Evolutionary conservation across 2,797 vertebrate genomes (phyloP), one percentile per base, ranked within the genome.

Genomic region (Fistularia tabacaria): DNA sequence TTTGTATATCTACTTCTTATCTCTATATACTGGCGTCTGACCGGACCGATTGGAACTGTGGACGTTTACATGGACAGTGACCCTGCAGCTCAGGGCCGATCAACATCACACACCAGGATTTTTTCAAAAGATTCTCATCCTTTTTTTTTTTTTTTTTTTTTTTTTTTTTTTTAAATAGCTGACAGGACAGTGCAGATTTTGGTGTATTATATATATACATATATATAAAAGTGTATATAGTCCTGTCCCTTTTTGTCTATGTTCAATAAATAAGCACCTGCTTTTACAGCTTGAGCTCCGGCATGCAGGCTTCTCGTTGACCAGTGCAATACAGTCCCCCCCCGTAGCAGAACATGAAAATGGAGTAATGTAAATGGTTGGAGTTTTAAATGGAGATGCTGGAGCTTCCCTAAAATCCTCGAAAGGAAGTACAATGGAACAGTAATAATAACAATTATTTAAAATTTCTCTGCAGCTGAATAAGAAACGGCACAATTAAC

Each of bases 1-100:
- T 88, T 89, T 99, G 91, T 99, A 99, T 80, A 99, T 99, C 85
- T 99, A 99, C 91, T 99, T 99, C 91, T 90, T 99, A 79, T 99
- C 97, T 55, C 91, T 99, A 73, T 99, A 99, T 87, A 99, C 96
- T 46, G 97, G 97, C 15, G 97, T 95, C 85, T 99, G 93, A 99
- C 55, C 46, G 57, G 69, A 74, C 14, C 36, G 54, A 43, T 36
- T 55, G 51, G 39, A 71, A 66, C 69, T 63, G 51, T 82, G 76
- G 82, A 81, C 73, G 65, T 77, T 54, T 69, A 69, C 62, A 78
- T 69, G 80, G 80, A 87, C 85, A 62, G 44, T 73, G 65, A 81
- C 70, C 64, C 75, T 51, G 57, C 56, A 66, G 40, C 11, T 10
- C 41, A 8, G 36, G 10, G 43, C n/a, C 1, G 38, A 13, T 38